Conservation (phyloP, 2,888 invertebrate species). For the Dendrolimus pini region DNA sequence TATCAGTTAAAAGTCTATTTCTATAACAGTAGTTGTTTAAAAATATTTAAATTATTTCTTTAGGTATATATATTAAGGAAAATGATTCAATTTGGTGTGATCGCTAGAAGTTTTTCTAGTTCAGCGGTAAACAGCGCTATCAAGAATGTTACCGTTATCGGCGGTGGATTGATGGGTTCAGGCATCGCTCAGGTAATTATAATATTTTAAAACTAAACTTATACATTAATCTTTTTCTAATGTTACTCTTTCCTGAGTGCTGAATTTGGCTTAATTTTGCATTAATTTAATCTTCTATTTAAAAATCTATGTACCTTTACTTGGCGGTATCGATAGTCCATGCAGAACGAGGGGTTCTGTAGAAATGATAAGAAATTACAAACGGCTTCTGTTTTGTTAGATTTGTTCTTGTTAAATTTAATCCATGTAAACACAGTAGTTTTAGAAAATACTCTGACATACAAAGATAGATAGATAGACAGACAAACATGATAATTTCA, state of each 20-base stretch:
- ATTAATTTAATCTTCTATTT: too few relatives aligned
- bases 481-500: too few relatives aligned
- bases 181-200: slow-evolving; percentile 89
- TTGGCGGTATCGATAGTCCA: too few relatives aligned
- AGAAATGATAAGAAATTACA: not conserved
- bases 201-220: not conserved
- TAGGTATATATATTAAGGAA: slow-evolving; percentile 15
- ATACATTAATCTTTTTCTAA: not conserved
- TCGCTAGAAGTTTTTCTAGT: slow-evolving; percentile 58
- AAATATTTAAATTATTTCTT: not conserved
- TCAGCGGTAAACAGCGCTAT: slow-evolving; percentile 72
- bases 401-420: slow-evolving; percentile 6
- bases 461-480: too few relatives aligned
- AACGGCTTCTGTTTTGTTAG: slow-evolving; percentile 3
- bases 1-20: slow-evolving; percentile 5
- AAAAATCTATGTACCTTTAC: too few relatives aligned
- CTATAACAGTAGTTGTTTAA: not conserved
- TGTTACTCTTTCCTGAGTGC: too few relatives aligned
- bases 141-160: slow-evolving; percentile 88
- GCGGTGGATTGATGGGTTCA: slow-evolving; percentile 93
- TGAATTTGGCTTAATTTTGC: too few relatives aligned
- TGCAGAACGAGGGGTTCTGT: too few relatives aligned
- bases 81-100: slow-evolving; percentile 51
- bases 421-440: too few relatives aligned
- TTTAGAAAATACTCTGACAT: too few relatives aligned